Evolutionary conservation across 2,888 invertebrate genomes (phyloP), one percentile per base, ranked within the genome.

Genomic region (Melipona beecheii): DNA sequence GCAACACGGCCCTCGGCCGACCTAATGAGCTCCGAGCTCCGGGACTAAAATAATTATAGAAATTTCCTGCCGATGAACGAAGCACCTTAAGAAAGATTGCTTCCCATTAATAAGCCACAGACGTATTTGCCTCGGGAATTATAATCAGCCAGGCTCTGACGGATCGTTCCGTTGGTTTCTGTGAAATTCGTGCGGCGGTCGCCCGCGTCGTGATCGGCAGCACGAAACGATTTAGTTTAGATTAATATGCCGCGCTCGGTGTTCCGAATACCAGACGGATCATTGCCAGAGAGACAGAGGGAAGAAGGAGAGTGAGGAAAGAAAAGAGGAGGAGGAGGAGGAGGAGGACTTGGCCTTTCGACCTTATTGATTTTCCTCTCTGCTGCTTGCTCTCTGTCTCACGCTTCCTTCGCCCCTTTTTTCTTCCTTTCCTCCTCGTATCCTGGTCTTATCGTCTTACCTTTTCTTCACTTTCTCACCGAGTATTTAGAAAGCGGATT

Each of bases 61-160:
- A 89, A 89, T 89, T 89, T 89, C 89, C 89, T 89, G 89, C 89
- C 89, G 89, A 89, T 88, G 89, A 89, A 89, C 86, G 89, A 88
- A 87, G 84, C 89, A 85, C 83, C 89, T 87, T 89, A 89, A 89
- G 89, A 89, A 89, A 87, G 89, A 89, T 89, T 87, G 89, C 89
- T 82, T 84, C 82, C 87, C 89, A 89, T 89, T 89, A 89, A 89
- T 89, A 89, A 89, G 89, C 89, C 89, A 87, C 89, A 80, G 86
- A 89, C 87, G 89, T 89, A 89, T 89, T 89, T 89, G 89, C 89
- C 86, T 89, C 81, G 85, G 86, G 89, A 89, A 89, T 89, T 87
- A 89, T 89, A 89, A 89, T 89, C 86, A 87, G 86, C 58, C 81
- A 21, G 84, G 76, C 43, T 72, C 82, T 70, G 79, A 75, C 81